These are phyloP conservation scores for Hedya salicella DNA, from an alignment of 2,888 invertebrate genomes.

Conservation along the genomic window DNA sequence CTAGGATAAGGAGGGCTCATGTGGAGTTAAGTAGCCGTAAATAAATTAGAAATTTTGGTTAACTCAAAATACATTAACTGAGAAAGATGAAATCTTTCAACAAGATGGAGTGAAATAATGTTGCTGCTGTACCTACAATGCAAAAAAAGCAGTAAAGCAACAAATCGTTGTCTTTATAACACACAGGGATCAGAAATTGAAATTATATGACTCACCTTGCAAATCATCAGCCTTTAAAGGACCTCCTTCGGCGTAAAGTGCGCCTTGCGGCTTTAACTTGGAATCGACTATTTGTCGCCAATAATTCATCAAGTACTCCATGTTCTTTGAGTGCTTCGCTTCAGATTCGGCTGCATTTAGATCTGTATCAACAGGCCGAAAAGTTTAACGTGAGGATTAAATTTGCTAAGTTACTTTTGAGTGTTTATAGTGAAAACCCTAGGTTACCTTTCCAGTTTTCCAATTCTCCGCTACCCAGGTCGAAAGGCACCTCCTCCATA, in stretches of 20 bases:
- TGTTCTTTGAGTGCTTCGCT: conserved; percentile 67
- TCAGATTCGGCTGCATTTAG: conserved; percentile 28
- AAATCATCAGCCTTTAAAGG: conserved; percentile 72
- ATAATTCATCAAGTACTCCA: conserved; percentile 76
- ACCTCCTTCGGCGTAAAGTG: conserved; percentile 77
- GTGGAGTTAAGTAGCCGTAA: conserved; percentile 58
- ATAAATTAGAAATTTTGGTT: conserved; percentile 53
- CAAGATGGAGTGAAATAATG: conserved; percentile 62
- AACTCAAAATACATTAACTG: conserved; percentile 58
- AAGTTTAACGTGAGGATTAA: not conserved
- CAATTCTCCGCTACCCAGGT: conserved; percentile 75
- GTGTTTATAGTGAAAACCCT: too few relatives aligned
- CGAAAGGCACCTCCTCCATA: conserved; percentile 72
- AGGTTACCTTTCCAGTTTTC: conserved; percentile 69
- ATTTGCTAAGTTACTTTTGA: not conserved
- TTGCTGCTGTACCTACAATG: conserved; percentile 65
- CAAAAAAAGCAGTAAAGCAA: conserved; percentile 72
- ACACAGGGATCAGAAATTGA: not conserved
- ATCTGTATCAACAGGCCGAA: conserved; percentile 35
- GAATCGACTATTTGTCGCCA: conserved; percentile 71
- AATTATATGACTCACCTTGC: conserved; percentile 63
- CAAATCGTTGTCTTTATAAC: conserved; percentile 55
- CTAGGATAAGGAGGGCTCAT: conserved; percentile 57
- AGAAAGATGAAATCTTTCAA: conserved; percentile 57
- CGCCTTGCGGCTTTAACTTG: conserved; percentile 66